Conservation (phyloP, 2,113 vertebrate genomes). For the Dermatemys mawii region DNA sequence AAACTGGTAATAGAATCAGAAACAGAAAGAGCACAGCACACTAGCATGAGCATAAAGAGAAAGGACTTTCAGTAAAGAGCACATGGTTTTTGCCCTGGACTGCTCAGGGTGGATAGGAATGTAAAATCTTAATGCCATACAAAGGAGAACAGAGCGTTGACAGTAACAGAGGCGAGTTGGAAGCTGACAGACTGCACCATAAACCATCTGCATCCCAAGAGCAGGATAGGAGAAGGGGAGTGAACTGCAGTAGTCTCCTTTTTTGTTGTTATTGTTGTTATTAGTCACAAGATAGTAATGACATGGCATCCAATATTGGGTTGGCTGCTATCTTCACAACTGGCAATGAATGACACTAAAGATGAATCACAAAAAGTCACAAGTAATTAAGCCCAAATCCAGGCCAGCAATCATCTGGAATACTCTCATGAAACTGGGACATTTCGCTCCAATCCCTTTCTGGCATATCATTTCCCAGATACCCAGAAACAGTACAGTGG, state of each 20-base stretch:
- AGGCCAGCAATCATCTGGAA: background rate
- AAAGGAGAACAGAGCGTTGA: background rate
- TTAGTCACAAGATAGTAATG: background rate
- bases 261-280: background rate
- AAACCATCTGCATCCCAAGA: background rate
- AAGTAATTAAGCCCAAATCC: background rate
- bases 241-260: background rate
- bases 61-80: background rate
- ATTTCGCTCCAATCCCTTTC: background rate
- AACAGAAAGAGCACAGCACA: background rate
- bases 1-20: background rate
- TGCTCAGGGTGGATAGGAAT: rapidly evolving
- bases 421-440: rapidly evolving
- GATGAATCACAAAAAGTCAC: background rate
- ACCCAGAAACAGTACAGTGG: background rate
- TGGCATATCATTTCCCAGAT: background rate
- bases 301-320: rapidly evolving
- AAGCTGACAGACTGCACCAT: background rate
- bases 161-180: background rate
- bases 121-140: rapidly evolving
- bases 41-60: background rate
- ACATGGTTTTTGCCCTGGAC: background rate
- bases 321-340: background rate
- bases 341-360: background rate
- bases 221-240: background rate